phyloP scores from a whole-genome alignment of 2,888 invertebrate species.

The Crepidodera aurea region DNA sequence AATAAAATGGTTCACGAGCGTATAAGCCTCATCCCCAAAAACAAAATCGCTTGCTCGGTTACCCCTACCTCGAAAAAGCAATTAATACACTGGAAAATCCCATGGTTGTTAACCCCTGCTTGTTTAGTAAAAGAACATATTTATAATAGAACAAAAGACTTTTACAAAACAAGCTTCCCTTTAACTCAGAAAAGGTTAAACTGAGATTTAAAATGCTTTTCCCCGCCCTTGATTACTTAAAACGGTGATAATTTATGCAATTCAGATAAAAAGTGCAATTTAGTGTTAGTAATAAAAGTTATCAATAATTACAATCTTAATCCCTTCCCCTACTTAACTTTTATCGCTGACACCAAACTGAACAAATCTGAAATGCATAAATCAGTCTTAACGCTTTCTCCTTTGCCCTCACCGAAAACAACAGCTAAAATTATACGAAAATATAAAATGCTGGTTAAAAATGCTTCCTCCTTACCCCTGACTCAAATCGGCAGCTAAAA shows the following conservation, averaged over 20 bases:
- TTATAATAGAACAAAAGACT: neutral
- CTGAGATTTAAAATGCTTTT: neutral
- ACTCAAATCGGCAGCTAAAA: slow-evolving; percentile 38
- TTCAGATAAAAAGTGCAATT: too few relatives aligned
- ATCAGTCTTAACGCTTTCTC: neutral
- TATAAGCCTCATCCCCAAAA: slow-evolving; percentile 35
- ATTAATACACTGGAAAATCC: slow-evolving; percentile 26
- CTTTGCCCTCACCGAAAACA: neutral
- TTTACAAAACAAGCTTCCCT: slow-evolving; percentile 14
- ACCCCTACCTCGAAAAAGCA: slow-evolving; percentile 35
- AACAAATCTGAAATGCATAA: neutral
- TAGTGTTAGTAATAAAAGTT: too few relatives aligned
- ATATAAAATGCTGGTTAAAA: neutral
- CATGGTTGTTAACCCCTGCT: slow-evolving; percentile 1
- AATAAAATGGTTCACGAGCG: slow-evolving; percentile 47
- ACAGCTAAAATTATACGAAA: neutral
- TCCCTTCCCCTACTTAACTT: too few relatives aligned
- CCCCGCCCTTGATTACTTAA: neutral
- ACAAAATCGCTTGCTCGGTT: slow-evolving; percentile 25
- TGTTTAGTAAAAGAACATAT: slow-evolving; percentile 16
- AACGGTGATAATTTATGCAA: neutral
- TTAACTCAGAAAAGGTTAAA: too few relatives aligned
- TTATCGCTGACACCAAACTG: neutral
- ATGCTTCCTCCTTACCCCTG: slow-evolving; percentile 11
- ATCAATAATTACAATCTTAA: too few relatives aligned